A percentile compares a stretch with the other conserved stretches of the same genome.
These are phyloP conservation scores for Diuraphis noxia DNA, from an alignment of 1,140 invertebrate genomes.

Conservation along the genomic window DNA sequence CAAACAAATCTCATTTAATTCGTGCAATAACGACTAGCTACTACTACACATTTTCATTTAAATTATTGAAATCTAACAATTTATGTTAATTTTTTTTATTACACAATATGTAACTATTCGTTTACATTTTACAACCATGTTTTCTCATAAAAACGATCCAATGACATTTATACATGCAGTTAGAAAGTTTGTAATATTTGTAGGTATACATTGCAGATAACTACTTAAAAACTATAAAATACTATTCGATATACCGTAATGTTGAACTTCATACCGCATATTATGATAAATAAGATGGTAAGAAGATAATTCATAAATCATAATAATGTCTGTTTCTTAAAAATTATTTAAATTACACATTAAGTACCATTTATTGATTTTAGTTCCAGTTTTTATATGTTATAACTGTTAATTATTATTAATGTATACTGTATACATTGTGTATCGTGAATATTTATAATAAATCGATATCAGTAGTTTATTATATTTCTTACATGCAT, in stretches of 20 bases:
- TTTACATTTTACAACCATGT: neutral
- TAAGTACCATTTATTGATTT: neutral
- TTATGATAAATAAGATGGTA: neutral
- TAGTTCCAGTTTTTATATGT: neutral
- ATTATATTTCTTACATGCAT: neutral
- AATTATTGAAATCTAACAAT: neutral
- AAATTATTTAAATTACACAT: neutral
- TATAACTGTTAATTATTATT: neutral
- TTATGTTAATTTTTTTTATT: neutral
- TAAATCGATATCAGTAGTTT: neutral
- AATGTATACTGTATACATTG: neutral
- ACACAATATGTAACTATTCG: too few species aligned
- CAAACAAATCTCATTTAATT: neutral
- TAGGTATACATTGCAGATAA: neutral
- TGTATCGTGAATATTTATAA: neutral
- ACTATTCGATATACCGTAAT: neutral
- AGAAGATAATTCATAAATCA: neutral
- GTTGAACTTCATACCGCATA: neutral
- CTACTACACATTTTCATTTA: neutral
- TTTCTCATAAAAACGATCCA: neutral
- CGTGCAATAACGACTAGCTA: too few species aligned
- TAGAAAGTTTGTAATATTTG: conserved; percentile 1
- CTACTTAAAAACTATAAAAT: neutral
- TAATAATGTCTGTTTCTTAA: neutral
- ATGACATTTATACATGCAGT: neutral